phyloP scores from a whole-genome alignment of 2,113 vertebrate genomes.

The Acinonyx jubatus region DNA sequence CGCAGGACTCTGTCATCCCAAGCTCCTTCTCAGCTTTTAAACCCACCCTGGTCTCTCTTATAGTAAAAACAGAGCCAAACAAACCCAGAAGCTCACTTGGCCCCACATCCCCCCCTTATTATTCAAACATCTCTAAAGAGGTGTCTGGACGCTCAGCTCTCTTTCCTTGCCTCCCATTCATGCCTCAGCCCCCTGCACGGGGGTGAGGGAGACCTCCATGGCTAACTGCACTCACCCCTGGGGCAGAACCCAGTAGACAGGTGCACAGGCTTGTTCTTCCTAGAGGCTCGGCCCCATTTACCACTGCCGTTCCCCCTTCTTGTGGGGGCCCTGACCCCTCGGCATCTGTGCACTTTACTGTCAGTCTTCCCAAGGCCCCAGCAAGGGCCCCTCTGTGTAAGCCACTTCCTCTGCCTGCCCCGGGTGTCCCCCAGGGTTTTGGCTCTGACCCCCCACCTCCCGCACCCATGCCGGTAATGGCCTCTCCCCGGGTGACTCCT shows the following conservation, averaged over 20 bases:
- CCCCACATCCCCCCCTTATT: no score
- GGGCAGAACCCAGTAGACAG: neutral
- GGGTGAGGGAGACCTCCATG: neutral
- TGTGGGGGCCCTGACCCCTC: no score
- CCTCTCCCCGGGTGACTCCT: neutral
- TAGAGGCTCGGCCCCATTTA: neutral
- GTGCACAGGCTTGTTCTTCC: neutral
- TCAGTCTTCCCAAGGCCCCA: no score
- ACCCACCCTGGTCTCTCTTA: neutral
- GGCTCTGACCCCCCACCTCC: neutral
- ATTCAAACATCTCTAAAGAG: neutral
- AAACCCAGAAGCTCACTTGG: neutral
- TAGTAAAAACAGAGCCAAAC: neutral
- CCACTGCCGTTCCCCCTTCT: rapidly evolving
- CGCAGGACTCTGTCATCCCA: neutral
- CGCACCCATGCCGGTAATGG: no score
- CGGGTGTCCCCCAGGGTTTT: neutral
- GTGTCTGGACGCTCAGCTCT: neutral
- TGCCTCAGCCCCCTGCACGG: rapidly evolving
- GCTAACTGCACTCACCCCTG: neutral
- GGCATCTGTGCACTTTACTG: no score
- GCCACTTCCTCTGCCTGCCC: neutral
- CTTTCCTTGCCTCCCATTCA: neutral
- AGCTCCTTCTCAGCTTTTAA: neutral
- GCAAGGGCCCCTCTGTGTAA: rapidly evolving